Evolutionary conservation across 2,888 invertebrate genomes (phyloP), one percentile per base, ranked within the genome.

Genomic region (Heliconius erato): DNA sequence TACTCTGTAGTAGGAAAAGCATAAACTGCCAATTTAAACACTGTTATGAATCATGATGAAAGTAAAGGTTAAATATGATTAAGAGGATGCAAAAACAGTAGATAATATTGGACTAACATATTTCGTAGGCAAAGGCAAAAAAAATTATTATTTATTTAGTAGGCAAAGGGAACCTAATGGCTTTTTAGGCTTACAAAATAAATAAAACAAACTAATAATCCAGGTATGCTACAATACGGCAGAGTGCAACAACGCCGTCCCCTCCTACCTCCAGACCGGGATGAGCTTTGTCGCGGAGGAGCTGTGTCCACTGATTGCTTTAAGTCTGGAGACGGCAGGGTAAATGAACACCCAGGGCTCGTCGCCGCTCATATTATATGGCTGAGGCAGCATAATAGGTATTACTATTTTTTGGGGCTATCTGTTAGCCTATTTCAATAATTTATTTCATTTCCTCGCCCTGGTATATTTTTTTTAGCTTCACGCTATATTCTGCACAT

Each of bases 331-430:
- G 98, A 98, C 92, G 97, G 96, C 0, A 95, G 98, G 3, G 97
- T 98, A 85, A 97, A 97, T 83, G 98, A 98, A 90, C 98, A 98
- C 87, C 98, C 98, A 0, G 98, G 97, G 0, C 95, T 98, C 23
- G 97, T 97, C 1, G 97, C 97, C 0, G 96, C 98, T 81, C 98
- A 98, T 89, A 97, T 98, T 0, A 95, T 98, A 28, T 98, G 98
- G 96, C 91, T 98, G 82, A 92, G 98, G 82, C 97, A 97, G 85
- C 98, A 98, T 90, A 98, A 98, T 90, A 92, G 96, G 96, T 96
- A 54, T 74, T 26, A n/a, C n/a, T n/a, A 7, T 9, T 40, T 40
- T 69, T 4, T 35, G 16, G 1, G 16, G 23, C 35, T 19, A 19
- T 7, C 3, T 69, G 11, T 69, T 11, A 63, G 11, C n/a, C 3